Conservation (phyloP, 2,888 invertebrate species). For the Exephanes ischioxanthus region DNA sequence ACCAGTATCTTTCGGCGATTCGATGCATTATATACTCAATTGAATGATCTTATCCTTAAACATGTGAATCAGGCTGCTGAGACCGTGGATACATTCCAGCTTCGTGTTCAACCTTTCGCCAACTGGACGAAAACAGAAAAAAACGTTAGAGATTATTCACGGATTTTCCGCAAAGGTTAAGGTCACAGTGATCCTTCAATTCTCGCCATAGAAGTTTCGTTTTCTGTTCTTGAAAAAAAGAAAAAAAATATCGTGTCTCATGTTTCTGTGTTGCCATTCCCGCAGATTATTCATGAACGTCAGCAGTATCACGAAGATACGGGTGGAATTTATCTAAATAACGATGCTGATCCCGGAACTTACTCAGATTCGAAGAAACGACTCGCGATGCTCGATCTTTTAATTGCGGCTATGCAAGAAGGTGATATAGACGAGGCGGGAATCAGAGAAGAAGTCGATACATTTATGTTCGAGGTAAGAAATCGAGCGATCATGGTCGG, state of each 20-base stretch:
- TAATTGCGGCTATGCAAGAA: slow-evolving; percentile 62
- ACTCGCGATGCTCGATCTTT: slow-evolving; percentile 69
- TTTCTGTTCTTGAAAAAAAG: neutral
- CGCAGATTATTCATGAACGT: slow-evolving; percentile 68
- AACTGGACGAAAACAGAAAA: slow-evolving; percentile 49
- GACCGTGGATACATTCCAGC: slow-evolving; percentile 55
- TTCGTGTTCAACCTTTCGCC: slow-evolving; percentile 33
- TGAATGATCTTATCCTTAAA: neutral
- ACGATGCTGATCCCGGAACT: neutral
- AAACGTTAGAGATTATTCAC: slow-evolving; percentile 58
- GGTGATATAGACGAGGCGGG: slow-evolving; percentile 66
- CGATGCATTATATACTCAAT: neutral
- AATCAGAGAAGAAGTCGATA: slow-evolving; percentile 70
- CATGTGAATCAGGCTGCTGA: slow-evolving; percentile 49
- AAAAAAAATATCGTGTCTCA: neutral
- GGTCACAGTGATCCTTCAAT: no score
- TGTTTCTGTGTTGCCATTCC: neutral
- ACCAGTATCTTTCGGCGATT: neutral
- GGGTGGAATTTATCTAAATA: slow-evolving; percentile 35
- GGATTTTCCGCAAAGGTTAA: slow-evolving; percentile 62
- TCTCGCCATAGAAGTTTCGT: neutral
- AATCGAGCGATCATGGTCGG: neutral
- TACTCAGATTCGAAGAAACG: slow-evolving; percentile 55
- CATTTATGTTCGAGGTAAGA: slow-evolving; percentile 69
- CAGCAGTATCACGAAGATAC: slow-evolving; percentile 65